phyloP scores from a whole-genome alignment of 2,113 vertebrate genomes.

The Corythaeola cristata region DNA sequence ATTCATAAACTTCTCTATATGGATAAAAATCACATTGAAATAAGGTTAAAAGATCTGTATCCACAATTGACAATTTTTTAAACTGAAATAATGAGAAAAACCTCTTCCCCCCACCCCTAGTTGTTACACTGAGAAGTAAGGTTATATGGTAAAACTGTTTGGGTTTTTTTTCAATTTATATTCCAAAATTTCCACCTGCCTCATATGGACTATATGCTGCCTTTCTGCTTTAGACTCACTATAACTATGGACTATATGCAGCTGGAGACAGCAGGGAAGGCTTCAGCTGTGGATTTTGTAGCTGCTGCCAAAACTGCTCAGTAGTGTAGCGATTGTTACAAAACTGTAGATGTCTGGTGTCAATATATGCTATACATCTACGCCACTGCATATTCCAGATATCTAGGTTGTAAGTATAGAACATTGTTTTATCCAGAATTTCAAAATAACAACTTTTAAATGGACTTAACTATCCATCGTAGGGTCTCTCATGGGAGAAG shows the following conservation, averaged over 20 bases:
- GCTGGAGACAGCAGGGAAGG: background rate
- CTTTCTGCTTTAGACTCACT: background rate
- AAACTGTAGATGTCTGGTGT: background rate
- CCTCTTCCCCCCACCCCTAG: fast-evolving
- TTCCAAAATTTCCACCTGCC: background rate
- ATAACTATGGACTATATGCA: background rate
- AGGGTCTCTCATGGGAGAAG: background rate
- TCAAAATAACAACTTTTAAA: background rate
- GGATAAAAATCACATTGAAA: background rate
- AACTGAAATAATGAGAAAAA: background rate
- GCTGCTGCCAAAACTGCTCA: background rate
- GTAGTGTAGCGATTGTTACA: background rate
- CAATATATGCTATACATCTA: background rate
- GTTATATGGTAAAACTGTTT: background rate
- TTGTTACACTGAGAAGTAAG: background rate
- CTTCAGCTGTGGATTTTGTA: background rate
- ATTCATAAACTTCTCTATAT: background rate
- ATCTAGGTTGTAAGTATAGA: background rate
- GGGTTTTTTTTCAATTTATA: background rate
- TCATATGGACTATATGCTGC: background rate
- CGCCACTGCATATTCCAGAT: background rate
- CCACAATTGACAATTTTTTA: background rate
- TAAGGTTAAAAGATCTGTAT: background rate
- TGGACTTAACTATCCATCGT: background rate
- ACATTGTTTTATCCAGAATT: background rate